phyloP scores from a whole-genome alignment of 2,113 vertebrate species.

The Lynx canadensis region DNA sequence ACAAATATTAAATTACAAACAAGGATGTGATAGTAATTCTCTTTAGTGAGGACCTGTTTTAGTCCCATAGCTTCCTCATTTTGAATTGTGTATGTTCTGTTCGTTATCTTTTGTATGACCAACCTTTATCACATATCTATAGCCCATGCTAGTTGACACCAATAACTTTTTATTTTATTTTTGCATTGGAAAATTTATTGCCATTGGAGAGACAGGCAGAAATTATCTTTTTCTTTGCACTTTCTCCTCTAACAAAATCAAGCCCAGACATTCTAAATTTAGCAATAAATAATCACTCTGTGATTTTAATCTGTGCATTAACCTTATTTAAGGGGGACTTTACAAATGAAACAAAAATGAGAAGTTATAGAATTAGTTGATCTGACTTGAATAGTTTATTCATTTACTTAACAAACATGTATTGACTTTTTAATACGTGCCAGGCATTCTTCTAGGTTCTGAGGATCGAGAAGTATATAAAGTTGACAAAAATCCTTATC shows the following conservation, averaged over 20 bases:
- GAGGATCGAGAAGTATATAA: neutral
- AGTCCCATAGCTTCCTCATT: neutral
- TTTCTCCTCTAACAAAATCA: neutral
- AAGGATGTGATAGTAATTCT: neutral
- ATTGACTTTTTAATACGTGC: neutral
- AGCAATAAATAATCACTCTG: neutral
- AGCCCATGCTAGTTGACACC: neutral
- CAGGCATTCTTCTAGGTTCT: neutral
- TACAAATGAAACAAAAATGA: neutral
- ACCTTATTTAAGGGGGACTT: neutral
- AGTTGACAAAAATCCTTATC: neutral
- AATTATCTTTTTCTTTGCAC: neutral
- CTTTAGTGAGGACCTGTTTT: neutral
- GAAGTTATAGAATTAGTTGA: neutral
- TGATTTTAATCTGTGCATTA: neutral
- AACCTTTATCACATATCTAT: neutral
- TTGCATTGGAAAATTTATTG: neutral
- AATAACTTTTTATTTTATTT: slow-evolving; percentile 6
- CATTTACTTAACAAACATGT: neutral
- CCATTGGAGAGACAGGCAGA: neutral
- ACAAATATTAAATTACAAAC: neutral
- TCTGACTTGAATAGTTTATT: neutral
- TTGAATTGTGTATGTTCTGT: neutral
- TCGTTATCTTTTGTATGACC: neutral
- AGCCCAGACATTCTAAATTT: neutral